These are phyloP conservation scores for Nannoperca australis DNA, from an alignment of 2,797 vertebrate species.

Conservation along the genomic window DNA sequence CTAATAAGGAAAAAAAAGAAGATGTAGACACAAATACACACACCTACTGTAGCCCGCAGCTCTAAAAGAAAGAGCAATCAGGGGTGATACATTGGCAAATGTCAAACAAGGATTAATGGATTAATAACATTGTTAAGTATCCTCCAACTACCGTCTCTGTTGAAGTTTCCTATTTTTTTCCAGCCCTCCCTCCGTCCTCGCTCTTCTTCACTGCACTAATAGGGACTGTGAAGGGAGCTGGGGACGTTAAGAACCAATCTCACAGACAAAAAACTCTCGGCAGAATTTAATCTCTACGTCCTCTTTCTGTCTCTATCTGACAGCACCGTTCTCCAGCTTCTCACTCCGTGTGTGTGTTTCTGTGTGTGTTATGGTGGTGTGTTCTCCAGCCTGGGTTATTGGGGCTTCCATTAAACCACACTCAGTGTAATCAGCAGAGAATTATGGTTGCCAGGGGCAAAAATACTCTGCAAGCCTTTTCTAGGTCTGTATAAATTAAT, in stretches of 20 bases:
- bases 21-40: constrained; percentile 29
- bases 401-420: constrained; percentile 82
- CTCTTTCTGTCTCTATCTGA: constrained; percentile 84
- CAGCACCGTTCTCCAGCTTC: constrained; percentile 69
- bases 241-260: constrained; percentile 86
- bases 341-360: constrained; percentile 29
- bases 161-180: constrained; percentile 62
- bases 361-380: constrained; percentile 36
- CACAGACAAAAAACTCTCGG: constrained; percentile 83
- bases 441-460: constrained; percentile 77
- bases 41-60: constrained; percentile 62
- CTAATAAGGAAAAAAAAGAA: constrained; percentile 27
- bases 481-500: constrained; percentile 59
- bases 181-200: constrained; percentile 47
- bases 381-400: constrained; percentile 65
- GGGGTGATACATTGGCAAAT: constrained; percentile 82
- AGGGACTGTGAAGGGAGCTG: constrained; percentile 76
- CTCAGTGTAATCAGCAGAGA: constrained; percentile 84
- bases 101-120: constrained; percentile 87
- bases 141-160: constrained; percentile 74
- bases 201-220: constrained; percentile 77
- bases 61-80: constrained; percentile 75
- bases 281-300: constrained; percentile 87
- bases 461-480: constrained; percentile 62
- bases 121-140: constrained; percentile 86